These are phyloP conservation scores for Atractosteus spatula DNA, from an alignment of 2,113 vertebrate genomes.

Conservation along the genomic window DNA sequence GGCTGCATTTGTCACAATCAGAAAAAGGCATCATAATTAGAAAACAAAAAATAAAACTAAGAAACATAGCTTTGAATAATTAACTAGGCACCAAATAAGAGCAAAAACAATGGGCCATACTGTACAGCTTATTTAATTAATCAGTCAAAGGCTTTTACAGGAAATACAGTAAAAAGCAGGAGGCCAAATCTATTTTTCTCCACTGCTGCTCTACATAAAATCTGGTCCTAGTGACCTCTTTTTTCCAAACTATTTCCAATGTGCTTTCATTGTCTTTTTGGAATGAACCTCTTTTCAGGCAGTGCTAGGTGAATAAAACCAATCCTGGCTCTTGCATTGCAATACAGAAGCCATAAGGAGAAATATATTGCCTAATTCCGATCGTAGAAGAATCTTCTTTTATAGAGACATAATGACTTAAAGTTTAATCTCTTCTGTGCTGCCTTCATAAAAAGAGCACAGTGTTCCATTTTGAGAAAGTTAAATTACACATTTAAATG, in stretches of 20 bases:
- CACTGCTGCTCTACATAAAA: slow-evolving; percentile 25
- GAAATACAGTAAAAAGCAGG: slow-evolving; percentile 30
- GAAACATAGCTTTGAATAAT: slow-evolving; percentile 22
- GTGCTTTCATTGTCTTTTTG: slow-evolving; percentile 51
- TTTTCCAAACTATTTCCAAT: slow-evolving; percentile 37
- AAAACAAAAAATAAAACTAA: slow-evolving; percentile 9
- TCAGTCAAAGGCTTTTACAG: slow-evolving; percentile 42
- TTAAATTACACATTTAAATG: slow-evolving; percentile 55
- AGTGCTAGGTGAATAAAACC: slow-evolving; percentile 35
- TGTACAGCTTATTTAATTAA: slow-evolving; percentile 62
- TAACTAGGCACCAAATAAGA: slow-evolving; percentile 14
- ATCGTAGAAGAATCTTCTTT: slow-evolving; percentile 41
- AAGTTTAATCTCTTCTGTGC: slow-evolving; percentile 47
- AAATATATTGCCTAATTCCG: slow-evolving; percentile 43
- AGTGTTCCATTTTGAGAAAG: slow-evolving; percentile 47
- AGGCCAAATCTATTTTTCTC: slow-evolving; percentile 59
- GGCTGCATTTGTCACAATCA: not conserved
- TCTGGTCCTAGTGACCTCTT: slow-evolving; percentile 60
- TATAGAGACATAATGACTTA: slow-evolving; percentile 53
- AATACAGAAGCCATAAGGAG: slow-evolving; percentile 36
- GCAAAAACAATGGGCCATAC: slow-evolving; percentile 30
- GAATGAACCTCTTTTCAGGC: slow-evolving; percentile 41
- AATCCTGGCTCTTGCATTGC: slow-evolving; percentile 33
- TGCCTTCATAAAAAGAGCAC: slow-evolving; percentile 44
- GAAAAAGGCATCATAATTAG: slow-evolving; percentile 14